Base-by-base conservation (phyloP, 37 sponge, comb jelly and placozoan species). In the Halichondria panicea region DNA sequence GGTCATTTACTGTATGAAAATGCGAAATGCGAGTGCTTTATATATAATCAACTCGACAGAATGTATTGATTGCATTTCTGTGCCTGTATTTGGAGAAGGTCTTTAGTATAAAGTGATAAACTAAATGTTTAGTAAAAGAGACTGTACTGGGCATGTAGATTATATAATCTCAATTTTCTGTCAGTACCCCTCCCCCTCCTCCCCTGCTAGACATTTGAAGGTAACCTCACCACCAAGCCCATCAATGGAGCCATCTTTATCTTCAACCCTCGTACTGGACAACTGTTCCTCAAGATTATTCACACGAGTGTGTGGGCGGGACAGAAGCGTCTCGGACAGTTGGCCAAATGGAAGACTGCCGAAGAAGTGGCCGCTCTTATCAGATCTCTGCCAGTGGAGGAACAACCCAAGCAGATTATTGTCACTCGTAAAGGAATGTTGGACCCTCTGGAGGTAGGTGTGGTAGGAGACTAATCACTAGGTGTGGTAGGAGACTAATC, bases 191-290 rank as follows among this genome's bases (percentile, higher is more conserved):
- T 55, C 42, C 32, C 42, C 35, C 27, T 57, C 7, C 12, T 35
- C 28, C 52, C 28, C 41, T 72, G 63, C 54, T 66, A 94, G 94
- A 98, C 99, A 48, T 95, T 98, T 90, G 96, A 98, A 66, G 99
- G 99, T 48, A 98, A 98, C 71, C 78, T 98, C 43, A 98, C 99
- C 64, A 98, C 99, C 55, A 98, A 98, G 71, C 99, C 99, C 55
- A 98, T 98, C 87, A 98, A 98, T 82, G 99, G 99, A 34, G 99
- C 99, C 82, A 98, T 98, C 76, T 98, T 98, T 80, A 95, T 98
- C 72, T 98, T 98, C 94, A 98, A 98, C 78, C 99, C 99, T 55
- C 96, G 99, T 6, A 98, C 99, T 75, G 99, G 99, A 22, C 99
- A 98, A 60, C 88, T 98, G 43, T 98, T 98, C 73, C 88, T 98